Evolutionary conservation across 2,113 vertebrate species (phyloP), one percentile per base, ranked within the genome.

Genomic region (Oceanites oceanicus): DNA sequence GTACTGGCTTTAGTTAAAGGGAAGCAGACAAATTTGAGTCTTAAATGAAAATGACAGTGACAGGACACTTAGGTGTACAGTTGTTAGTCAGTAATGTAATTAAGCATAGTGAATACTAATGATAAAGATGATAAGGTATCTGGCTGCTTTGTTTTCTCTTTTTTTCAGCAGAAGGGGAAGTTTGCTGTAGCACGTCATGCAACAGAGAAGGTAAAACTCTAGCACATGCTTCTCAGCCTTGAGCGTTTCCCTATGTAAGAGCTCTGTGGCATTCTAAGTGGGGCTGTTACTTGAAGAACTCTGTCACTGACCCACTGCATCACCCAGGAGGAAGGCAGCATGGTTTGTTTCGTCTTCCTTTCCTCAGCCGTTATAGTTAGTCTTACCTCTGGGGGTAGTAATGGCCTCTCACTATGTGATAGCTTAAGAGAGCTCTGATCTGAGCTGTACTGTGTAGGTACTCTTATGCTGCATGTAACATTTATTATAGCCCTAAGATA

Each of bases 391-490:
- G 1, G 2, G 36, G 42, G 36, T 22, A 25, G 26, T 2, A 34
- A 21, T 0, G 10, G 50, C 52, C 36, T 32, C 56, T 70, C 34
- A 2, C 21, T 26, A 1, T 1, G 15, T 1, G 18, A 9, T 2
- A 32, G 47, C 40, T 30, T 5, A 15, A 40, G 42, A 52, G 66
- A n/a, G 79, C 70, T 86, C 61, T 42, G 71, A 34, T 15, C 63
- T 25, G 40, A 83, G 76, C 77, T 44, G 0, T 8, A 2, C 18
- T 2, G 9, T 4, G 65, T 4, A 15, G 53, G 86, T 10, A 4
- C 30, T 3, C 23, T 42, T 85, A 21, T 1, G 10, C 56, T 14
- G 27, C 56, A 15, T 25, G 36, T 15, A 30, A 38, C 11, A 65
- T 47, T 79, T 61, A 62, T 45, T 13, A 10, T 1, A 62, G 58